phyloP scores from a whole-genome alignment of 1,140 invertebrate genomes.

The Scylla paramamosain region DNA sequence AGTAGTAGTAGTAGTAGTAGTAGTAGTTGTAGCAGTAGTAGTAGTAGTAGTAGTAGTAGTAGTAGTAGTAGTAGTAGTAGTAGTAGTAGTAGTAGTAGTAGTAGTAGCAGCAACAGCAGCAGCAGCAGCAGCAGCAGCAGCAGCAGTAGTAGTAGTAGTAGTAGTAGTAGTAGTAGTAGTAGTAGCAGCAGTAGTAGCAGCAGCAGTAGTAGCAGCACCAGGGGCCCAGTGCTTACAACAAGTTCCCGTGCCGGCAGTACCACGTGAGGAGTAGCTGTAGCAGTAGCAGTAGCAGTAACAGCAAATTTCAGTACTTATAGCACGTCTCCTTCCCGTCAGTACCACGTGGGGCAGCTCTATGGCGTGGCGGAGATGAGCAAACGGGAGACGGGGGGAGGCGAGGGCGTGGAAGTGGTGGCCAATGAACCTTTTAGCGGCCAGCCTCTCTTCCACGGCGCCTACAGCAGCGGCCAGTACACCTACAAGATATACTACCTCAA shows the following conservation, averaged over 20 bases:
- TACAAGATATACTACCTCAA: slow-evolving; percentile 99
- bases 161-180: slow-evolving; percentile 6
- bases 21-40: background rate
- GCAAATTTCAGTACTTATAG: too few species aligned
- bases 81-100: background rate
- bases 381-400: slow-evolving; percentile 99
- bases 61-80: slow-evolving; percentile 6
- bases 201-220: too few species aligned
- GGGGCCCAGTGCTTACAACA: too few species aligned
- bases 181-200: background rate
- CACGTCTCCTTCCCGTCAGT: slow-evolving; percentile 4
- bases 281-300: too few species aligned
- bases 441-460: slow-evolving; percentile 93
- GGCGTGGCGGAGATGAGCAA: slow-evolving; percentile 99
- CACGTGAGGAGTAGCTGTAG: too few species aligned
- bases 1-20: slow-evolving; percentile 6
- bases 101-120: too few species aligned
- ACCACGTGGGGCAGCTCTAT: slow-evolving; percentile 93
- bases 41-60: background rate
- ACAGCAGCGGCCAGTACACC: slow-evolving; percentile 97
- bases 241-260: too few species aligned
- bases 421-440: slow-evolving; percentile 96
- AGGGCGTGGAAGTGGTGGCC: slow-evolving; percentile 98
- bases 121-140: too few species aligned
- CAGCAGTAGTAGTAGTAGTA: background rate